Base-by-base conservation (phyloP, 64 coral and sea anemone genomes). In the Montipora capricornis region DNA sequence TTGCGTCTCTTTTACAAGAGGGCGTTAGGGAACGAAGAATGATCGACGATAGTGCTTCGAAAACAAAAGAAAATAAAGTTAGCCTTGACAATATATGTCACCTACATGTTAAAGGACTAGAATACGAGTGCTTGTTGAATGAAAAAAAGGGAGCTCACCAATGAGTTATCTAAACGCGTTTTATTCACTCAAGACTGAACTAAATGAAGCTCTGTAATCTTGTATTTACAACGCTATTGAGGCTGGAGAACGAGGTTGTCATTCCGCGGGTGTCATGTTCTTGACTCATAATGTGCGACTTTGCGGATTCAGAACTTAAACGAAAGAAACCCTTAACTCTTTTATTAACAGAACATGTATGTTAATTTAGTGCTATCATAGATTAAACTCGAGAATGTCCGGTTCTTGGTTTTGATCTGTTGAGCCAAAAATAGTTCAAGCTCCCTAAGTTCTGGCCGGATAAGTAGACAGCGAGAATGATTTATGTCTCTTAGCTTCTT, bases 391-490 rank as follows among this genome's bases (percentile, higher is more conserved):
- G 59, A 70, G 44, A 71, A 86, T 71, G 67, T 86, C 82, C 82
- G 82, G 82, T 49, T 45, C 16, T 73, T 51, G 66, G 47, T 44
- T 71, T 47, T 86, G 82, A 52, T 66, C 62, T 70, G 68, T 71
- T 73, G 67, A 12, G 45, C 47, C 80, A 15, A 82, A 82, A 82
- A 71, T 68, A 86, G 66, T 73, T 14, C 8, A 14, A 50, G 22
- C 68, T n/a, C 4, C 10, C 26, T 8, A 20, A n/a, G 20, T 60
- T 29, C 62, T 47, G 19, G 61, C 67, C 44, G 12, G 82, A 15
- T 86, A 86, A 86, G 66, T 86, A 51, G 82, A 86, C 82, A 86
- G 82, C 17, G 7, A 24, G 58, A 1, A 44, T 86, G 82, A 86
- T 86, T 86, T 86, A 86, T 86, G 62, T 44, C 17, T 84, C 81